Conservation (phyloP, 2,113 vertebrate genomes). For the Genyomyrus donnyi region DNA sequence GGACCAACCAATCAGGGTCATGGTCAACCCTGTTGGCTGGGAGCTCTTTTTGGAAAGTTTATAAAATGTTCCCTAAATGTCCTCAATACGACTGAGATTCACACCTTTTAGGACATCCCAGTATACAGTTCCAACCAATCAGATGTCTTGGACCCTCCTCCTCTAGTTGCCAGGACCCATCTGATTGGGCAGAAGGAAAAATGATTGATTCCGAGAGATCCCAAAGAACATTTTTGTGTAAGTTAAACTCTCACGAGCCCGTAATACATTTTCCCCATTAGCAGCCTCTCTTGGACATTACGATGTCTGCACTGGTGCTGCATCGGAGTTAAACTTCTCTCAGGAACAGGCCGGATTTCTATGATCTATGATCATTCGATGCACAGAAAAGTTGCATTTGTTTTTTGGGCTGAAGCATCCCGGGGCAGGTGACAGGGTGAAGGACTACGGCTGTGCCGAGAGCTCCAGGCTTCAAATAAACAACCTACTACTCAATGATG, state of each 20-base stretch:
- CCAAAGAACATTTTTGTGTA: no score
- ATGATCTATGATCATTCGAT: neutral
- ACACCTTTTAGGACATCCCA: no score
- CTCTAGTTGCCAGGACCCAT: no score
- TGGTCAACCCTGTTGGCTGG: no score
- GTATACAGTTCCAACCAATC: no score
- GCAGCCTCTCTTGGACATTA: neutral
- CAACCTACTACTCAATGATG: neutral
- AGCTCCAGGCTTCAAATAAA: neutral
- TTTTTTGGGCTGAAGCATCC: neutral
- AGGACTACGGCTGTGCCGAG: neutral
- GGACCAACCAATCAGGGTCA: neutral
- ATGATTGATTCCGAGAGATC: no score
- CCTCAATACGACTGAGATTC: no score
- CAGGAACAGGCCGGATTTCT: neutral
- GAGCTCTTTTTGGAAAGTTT: no score
- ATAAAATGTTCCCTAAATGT: no score
- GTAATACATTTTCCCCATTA: neutral
- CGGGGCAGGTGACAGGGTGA: neutral
- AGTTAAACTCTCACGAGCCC: no score
- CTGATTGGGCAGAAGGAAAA: no score
- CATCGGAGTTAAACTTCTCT: neutral
- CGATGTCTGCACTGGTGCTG: neutral
- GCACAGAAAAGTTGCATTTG: neutral
- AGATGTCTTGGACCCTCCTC: no score